Evolutionary conservation across 1,140 invertebrate species (phyloP), one percentile per base, ranked within the genome.

Genomic region (Dreissena rostriformis): DNA sequence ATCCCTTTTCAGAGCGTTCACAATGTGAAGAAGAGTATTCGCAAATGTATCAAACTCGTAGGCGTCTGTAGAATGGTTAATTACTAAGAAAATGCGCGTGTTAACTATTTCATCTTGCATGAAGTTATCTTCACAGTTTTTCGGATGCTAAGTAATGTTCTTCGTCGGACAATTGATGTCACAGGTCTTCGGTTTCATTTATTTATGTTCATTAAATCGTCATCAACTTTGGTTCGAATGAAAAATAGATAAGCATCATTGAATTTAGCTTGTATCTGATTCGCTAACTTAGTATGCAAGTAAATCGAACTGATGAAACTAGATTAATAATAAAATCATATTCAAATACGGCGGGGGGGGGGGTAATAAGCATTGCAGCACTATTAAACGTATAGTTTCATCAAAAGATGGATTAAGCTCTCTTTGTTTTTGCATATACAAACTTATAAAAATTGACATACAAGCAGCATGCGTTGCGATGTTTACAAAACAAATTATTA

Each of bases 251-350:
- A 49, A 17, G 24, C 26, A 12, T 52, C 19, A 51, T 72, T 72
- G 7, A 14, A 49, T n/a, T n/a, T 52, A n/a, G 49, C 11, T 24
- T 24, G 24, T 52, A 72, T 52, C 26, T 72, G n/a, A 14, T 72
- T 5, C n/a, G 70, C 70, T 52, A 72, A 24, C 70, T 39, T 51
- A 12, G 10, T 0, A n/a, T 72, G n/a, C 24, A 49, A 19, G 70
- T 28, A 72, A 72, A 72, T 0, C 29, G 29, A n/a, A 51, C 8
- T 7, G 70, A 72, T 11, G 70, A 72, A 0, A 72, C n/a, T 0
- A 72, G 51, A 19, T n/a, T n/a, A n/a, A 72, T 17, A 24, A 72
- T 52, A 10, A 72, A 72, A 29, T 72, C 70, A 52, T 70, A 70
- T 29, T 70, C 51, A n/a, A n/a, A n/a, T n/a, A n/a, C n/a, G n/a